Evolutionary conservation across 2,888 invertebrate species (phyloP).

Genomic region (Parochlus steinenii): DNA sequence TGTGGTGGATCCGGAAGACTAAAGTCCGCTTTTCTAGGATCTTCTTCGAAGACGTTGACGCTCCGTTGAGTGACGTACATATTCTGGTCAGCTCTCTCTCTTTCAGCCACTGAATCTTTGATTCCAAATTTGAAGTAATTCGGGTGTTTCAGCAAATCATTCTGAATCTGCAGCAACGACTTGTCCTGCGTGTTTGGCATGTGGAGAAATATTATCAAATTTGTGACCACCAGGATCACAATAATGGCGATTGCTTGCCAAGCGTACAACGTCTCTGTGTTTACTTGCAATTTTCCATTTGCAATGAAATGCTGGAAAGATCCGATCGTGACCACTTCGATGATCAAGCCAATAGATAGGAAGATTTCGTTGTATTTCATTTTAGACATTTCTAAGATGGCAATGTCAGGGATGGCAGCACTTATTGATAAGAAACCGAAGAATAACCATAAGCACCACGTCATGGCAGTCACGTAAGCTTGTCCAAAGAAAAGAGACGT

Average conservation of each 20-base stretch:
- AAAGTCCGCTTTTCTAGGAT: neutral
- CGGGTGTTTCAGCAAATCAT: conserved; percentile 5
- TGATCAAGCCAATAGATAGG: conserved; percentile 1
- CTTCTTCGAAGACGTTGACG: neutral
- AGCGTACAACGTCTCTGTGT: conserved; percentile 2
- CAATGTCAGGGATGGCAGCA: conserved; percentile 4
- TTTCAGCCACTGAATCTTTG: neutral
- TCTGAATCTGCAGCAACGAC: conserved; percentile 9
- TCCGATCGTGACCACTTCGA: conserved; percentile 6
- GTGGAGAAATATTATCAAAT: conserved; percentile 1
- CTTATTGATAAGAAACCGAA: neutral
- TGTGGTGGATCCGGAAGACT: neutral
- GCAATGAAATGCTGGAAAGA: neutral
- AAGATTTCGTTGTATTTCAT: conserved; percentile 5
- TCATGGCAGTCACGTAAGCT: neutral
- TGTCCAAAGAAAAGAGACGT: neutral
- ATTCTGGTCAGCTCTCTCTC: neutral
- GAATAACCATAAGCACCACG: neutral
- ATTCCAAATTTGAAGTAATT: conserved; percentile 4
- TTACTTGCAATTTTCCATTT: neutral
- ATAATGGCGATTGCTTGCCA: conserved; percentile 1
- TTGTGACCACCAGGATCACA: conserved; percentile 5
- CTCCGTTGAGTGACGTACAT: neutral
- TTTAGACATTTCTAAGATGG: conserved; percentile 6
- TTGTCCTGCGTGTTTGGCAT: conserved; percentile 6